Conservation (phyloP, 2,888 invertebrate genomes). For the Deilephila porcellus region DNA sequence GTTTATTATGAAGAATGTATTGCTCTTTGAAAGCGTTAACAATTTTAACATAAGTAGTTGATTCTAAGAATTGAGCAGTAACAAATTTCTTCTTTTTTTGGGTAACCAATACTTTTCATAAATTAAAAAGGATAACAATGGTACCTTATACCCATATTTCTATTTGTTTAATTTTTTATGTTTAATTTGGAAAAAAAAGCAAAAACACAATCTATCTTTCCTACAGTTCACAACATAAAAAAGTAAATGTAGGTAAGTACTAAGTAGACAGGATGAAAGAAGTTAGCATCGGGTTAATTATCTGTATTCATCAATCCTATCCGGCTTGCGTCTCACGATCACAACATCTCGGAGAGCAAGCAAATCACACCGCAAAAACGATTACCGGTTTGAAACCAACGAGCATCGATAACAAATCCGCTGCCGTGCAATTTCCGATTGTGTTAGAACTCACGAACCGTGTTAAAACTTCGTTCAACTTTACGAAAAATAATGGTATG, state of each 20-base stretch:
- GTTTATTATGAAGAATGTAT: not conserved
- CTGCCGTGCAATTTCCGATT: not conserved
- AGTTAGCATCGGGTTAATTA: not conserved
- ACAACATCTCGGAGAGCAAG: constrained; percentile 36
- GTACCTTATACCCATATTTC: too few relatives aligned
- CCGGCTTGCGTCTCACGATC: not conserved
- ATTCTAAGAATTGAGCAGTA: not conserved
- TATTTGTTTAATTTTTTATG: too few relatives aligned
- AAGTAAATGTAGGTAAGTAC: not conserved
- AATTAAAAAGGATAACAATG: too few relatives aligned
- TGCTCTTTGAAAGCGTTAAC: not conserved
- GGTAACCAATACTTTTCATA: too few relatives aligned
- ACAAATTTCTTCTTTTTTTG: too few relatives aligned
- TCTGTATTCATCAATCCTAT: not conserved
- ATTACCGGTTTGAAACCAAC: constrained; percentile 44
- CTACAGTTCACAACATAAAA: not conserved
- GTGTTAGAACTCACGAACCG: constrained; percentile 4
- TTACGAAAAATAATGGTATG: not conserved
- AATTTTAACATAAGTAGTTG: not conserved
- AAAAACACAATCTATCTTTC: too few relatives aligned
- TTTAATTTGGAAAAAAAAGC: too few relatives aligned
- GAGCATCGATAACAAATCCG: constrained; percentile 7
- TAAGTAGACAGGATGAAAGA: not conserved
- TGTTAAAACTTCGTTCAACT: not conserved
- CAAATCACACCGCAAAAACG: constrained; percentile 53